Conservation (phyloP, 2,113 vertebrate species). For the Struthio camelus region DNA sequence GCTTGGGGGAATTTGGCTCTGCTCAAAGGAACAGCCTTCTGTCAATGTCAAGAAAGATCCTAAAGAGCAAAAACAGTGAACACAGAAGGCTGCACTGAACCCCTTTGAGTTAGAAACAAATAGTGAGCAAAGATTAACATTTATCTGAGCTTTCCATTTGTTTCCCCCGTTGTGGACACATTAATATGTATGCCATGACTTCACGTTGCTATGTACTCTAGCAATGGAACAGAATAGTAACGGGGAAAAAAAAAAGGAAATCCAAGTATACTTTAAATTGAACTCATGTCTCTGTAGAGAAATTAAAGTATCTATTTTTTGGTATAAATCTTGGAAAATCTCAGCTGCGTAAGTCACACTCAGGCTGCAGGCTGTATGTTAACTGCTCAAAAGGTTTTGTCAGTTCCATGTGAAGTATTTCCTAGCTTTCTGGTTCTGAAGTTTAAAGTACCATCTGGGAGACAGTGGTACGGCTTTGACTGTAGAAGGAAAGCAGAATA, state of each 20-base stretch:
- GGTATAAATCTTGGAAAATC: slow-evolving; percentile 18
- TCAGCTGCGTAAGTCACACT: background rate
- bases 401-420: background rate
- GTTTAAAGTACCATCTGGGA: background rate
- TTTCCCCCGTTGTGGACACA: background rate
- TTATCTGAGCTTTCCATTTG: slow-evolving; percentile 22
- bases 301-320: background rate
- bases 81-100: slow-evolving; percentile 1
- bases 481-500: background rate
- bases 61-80: slow-evolving; percentile 35
- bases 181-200: background rate
- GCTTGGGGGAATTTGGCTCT: slow-evolving; percentile 9
- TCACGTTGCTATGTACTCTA: slow-evolving; percentile 17
- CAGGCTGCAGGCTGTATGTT: background rate
- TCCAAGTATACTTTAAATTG: slow-evolving; percentile 5
- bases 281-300: background rate
- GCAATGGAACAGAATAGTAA: slow-evolving; percentile 28
- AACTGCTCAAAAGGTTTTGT: background rate
- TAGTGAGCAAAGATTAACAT: slow-evolving; percentile 16
- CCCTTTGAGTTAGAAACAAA: background rate
- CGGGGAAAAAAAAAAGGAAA: background rate
- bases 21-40: slow-evolving; percentile 45
- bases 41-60: slow-evolving; percentile 34
- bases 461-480: background rate
- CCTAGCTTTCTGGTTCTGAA: background rate